These are phyloP conservation scores for Drosophila virilis DNA, from an alignment of 1,140 invertebrate genomes.

Conservation along the genomic window DNA sequence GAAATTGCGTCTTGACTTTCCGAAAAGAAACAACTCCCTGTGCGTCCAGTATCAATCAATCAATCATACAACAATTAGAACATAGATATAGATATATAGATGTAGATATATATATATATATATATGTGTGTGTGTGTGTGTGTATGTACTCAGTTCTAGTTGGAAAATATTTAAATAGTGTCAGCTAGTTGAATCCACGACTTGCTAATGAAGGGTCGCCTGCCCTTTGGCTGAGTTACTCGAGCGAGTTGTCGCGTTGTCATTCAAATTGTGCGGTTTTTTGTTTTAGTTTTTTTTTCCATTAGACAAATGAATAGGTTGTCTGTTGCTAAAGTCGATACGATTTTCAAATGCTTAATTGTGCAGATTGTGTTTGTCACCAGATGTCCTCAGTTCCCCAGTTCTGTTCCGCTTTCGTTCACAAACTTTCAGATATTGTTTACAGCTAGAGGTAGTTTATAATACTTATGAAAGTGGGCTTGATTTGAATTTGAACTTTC, in stretches of 20 bases:
- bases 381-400: neutral
- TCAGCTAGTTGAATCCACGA: conserved; percentile 37
- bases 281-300: conserved; percentile 2
- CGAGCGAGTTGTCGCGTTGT: neutral
- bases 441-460: too few relatives aligned
- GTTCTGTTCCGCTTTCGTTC: neutral
- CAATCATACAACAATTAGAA: too few relatives aligned
- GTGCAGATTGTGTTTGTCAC: neutral
- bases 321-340: neutral
- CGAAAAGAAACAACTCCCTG: too few relatives aligned
- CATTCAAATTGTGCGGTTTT: neutral
- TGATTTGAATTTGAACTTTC: too few relatives aligned
- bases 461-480: too few relatives aligned
- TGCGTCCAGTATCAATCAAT: too few relatives aligned
- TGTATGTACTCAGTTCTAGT: neutral
- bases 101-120: neutral
- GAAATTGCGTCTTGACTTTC: too few relatives aligned
- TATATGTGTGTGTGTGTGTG: neutral
- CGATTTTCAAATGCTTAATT: neutral
- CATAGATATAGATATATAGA: too few relatives aligned
- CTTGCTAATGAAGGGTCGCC: conserved; percentile 55
- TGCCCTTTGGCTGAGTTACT: conserved; percentile 56
- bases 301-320: conserved; percentile 2
- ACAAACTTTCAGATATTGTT: too few relatives aligned
- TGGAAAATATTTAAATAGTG: conserved; percentile 32